These are phyloP conservation scores for Hirtodrosophila alboralis DNA, from an alignment of 2,888 invertebrate species.

Conservation along the genomic window DNA sequence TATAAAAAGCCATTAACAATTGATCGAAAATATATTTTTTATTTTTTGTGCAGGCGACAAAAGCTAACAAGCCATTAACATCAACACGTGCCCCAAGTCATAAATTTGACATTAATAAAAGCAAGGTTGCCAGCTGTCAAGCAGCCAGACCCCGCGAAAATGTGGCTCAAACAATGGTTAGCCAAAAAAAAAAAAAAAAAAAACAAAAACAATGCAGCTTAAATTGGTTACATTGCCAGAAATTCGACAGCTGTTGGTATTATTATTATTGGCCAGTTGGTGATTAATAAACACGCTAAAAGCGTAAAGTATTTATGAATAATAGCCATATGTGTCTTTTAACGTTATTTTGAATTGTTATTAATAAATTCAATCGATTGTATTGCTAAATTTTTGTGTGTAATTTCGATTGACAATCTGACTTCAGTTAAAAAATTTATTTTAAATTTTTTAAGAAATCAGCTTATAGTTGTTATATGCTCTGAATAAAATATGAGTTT, in stretches of 20 bases:
- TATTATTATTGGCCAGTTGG: conserved; percentile 13
- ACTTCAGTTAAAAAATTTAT: too few species aligned
- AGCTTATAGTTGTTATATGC: too few species aligned
- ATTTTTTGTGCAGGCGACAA: conserved; percentile 43
- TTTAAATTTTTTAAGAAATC: too few species aligned
- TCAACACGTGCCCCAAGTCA: conserved; percentile 50
- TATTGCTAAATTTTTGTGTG: too few species aligned
- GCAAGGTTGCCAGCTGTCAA: conserved; percentile 62
- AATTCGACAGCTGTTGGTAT: conserved; percentile 23
- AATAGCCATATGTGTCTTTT: too few species aligned
- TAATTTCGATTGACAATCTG: too few species aligned
- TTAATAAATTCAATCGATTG: too few species aligned
- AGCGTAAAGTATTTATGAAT: conserved; percentile 31
- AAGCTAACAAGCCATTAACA: conserved; percentile 58
- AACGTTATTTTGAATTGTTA: too few species aligned
- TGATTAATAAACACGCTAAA: conserved; percentile 46
- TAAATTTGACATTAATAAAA: conserved; percentile 57
- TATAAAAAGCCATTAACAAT: conserved; percentile 47
- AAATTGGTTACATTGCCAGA: conserved; percentile 28
- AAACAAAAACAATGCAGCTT: conserved; percentile 43
- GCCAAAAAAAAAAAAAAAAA: too few species aligned
- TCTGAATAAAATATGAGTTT: too few species aligned
- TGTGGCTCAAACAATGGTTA: conserved; percentile 43
- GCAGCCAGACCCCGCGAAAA: conserved; percentile 33
- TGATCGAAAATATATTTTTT: conserved; percentile 32